Percentiles rank a stretch among this genome's conserved stretches.
Evolutionary conservation across 2,797 vertebrate genomes (phyloP).

Genomic region (Lerista edwardsae): DNA sequence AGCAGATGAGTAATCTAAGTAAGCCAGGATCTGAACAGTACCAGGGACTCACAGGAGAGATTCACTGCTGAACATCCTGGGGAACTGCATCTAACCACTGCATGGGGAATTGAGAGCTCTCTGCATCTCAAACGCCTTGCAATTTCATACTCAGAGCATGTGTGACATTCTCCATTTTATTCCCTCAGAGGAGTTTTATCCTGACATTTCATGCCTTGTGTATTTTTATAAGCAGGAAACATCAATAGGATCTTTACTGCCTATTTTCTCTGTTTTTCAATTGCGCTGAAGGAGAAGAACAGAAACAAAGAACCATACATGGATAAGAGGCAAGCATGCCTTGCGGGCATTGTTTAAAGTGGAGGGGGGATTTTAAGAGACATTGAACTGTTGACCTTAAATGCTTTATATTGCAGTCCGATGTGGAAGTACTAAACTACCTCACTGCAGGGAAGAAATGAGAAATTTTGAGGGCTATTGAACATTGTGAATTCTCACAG

Average conservation of each 20-base stretch:
- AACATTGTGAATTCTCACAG: slow-evolving; percentile 73
- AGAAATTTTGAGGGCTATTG: slow-evolving; percentile 83
- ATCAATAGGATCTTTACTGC: not conserved
- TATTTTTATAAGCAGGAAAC: slow-evolving; percentile 8
- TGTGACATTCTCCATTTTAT: slow-evolving; percentile 6
- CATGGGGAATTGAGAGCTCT: not conserved
- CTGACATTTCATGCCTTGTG: slow-evolving; percentile 12
- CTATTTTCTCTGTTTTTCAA: slow-evolving; percentile 31
- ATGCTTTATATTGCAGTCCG: slow-evolving; percentile 68
- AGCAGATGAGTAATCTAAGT: not conserved
- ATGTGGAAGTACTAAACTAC: slow-evolving; percentile 67
- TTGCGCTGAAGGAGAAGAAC: not conserved
- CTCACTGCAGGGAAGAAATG: slow-evolving; percentile 80
- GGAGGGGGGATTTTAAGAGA: slow-evolving; percentile 52
- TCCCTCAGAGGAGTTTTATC: not conserved
- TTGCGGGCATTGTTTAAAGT: slow-evolving; percentile 27
- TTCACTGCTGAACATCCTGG: not conserved
- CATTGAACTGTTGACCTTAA: slow-evolving; percentile 68
- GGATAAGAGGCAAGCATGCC: slow-evolving; percentile 42
- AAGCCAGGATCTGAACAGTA: not conserved
- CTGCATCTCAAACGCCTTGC: not conserved
- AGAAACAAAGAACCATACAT: slow-evolving; percentile 24
- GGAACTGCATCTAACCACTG: not conserved
- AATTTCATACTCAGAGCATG: slow-evolving; percentile 3
- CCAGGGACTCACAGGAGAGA: not conserved